Base-by-base conservation (phyloP, 2,888 invertebrate genomes). In the Pelosia muscerda region DNA sequence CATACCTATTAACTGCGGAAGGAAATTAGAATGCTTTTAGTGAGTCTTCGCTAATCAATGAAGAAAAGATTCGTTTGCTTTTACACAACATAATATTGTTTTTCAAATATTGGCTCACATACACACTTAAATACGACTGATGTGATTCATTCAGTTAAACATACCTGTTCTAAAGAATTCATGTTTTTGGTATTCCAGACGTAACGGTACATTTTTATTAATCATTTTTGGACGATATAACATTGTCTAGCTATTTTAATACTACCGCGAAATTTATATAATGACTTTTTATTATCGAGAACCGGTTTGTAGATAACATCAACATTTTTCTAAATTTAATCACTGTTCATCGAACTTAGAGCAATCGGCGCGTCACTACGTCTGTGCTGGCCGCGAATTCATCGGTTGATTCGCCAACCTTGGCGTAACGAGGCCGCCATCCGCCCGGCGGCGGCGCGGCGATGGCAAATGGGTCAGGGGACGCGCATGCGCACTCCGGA, bases 401-500 rank as follows among this genome's bases (percentile, higher is more conserved):
- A 87, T 83, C 83, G 84, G 87, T 88, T 91, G 93, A 92, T 92
- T 92, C 90, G 91, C 90, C 91, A 92, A 92, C 92, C 92, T 92
- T 92, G 92, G 89, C 79, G 82, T 88, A 90, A 89, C 90, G 92
- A 91, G 91, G 90, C 86, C 90, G 90, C 88, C 86, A 89, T 88
- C 88, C 86, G 86, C 81, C 84, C 79, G 82, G 84, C 81, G 81
- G 82, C 81, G 82, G 76, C 81, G 80, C 83, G 83, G 82, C 86
- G 86, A 75, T 75, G 76, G 84, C 92, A 93, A 92, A 86, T 94
- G 91, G 93, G 94, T 94, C 94, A 93, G 89, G 84, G 90, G 88
- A 88, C 91, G 91, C 93, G 93, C 93, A 92, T 90, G 94, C 94
- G 90, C 86, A 72, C 75, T 90, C 92, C 92, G 92, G 93, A 93